Conservation (phyloP, 2,113 vertebrate species). For the Forbesichthys papilliferus region DNA sequence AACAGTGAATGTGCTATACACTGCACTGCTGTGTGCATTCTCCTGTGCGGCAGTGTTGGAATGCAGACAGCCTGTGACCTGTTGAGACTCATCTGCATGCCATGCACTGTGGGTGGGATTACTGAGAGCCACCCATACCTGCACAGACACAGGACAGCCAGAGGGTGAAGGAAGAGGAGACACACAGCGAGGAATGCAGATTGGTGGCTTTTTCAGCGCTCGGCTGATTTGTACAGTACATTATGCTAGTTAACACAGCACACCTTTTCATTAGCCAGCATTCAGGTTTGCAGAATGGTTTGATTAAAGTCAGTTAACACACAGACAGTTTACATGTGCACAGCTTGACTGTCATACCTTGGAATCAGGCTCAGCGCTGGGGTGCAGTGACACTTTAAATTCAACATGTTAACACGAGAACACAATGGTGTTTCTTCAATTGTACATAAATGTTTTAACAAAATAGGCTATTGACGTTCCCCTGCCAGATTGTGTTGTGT, state of each 20-base stretch:
- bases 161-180: not conserved
- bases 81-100: conserved; percentile 64
- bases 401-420: too few relatives aligned
- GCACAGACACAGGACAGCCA: conserved; percentile 8
- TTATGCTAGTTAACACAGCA: not conserved
- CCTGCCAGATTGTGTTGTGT: too few relatives aligned
- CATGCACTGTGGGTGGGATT: conserved; percentile 46
- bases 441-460: too few relatives aligned
- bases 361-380: too few relatives aligned
- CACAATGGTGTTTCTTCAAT: too few relatives aligned
- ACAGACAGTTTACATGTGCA: too few relatives aligned
- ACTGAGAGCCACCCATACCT: conserved; percentile 22
- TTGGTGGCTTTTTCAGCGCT: conserved; percentile 1
- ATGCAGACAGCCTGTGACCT: conserved; percentile 62
- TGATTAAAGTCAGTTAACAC: too few relatives aligned
- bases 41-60: conserved; percentile 42
- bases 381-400: too few relatives aligned
- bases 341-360: too few relatives aligned
- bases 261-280: too few relatives aligned
- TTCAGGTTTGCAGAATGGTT: too few relatives aligned
- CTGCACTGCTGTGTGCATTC: conserved; percentile 10
- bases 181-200: conserved; percentile 7
- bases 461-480: too few relatives aligned
- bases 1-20: not conserved
- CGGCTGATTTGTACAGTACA: not conserved